Conservation (phyloP, 2,888 invertebrate genomes). For the Parthenolecanium corni region DNA sequence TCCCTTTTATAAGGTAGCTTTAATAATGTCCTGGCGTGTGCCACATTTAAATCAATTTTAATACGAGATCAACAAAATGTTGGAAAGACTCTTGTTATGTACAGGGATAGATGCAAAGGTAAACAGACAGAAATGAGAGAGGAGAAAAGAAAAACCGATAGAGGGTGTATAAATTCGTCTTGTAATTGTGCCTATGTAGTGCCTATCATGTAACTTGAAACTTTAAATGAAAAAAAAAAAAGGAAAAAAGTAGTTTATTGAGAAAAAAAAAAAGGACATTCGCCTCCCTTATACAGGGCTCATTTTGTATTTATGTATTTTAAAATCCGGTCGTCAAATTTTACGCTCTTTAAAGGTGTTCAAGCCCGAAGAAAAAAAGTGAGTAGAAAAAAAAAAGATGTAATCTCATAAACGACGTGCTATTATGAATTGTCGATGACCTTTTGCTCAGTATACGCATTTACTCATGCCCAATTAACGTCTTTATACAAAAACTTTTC, state of each 20-base stretch:
- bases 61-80: background rate
- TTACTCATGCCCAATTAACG: background rate
- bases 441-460: background rate
- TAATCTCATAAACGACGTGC: conserved; percentile 1
- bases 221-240: no score
- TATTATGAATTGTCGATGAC: conserved; percentile 1
- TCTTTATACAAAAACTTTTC: background rate
- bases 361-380: background rate
- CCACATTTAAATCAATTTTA: background rate
- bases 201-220: no score
- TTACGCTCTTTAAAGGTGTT: conserved; percentile 2
- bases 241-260: no score
- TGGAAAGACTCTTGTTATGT: no score
- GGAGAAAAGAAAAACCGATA: background rate
- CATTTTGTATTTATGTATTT: background rate
- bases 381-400: background rate
- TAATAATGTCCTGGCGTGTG: background rate
- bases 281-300: background rate
- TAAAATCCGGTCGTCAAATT: conserved; percentile 1
- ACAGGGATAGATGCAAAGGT: background rate
- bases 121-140: no score
- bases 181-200: background rate
- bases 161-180: background rate
- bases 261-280: background rate
- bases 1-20: background rate